A percentile compares a stretch with the other conserved stretches of the same genome.
Conservation (phyloP, 2,113 vertebrate species). For the Engraulis encrasicolus region DNA sequence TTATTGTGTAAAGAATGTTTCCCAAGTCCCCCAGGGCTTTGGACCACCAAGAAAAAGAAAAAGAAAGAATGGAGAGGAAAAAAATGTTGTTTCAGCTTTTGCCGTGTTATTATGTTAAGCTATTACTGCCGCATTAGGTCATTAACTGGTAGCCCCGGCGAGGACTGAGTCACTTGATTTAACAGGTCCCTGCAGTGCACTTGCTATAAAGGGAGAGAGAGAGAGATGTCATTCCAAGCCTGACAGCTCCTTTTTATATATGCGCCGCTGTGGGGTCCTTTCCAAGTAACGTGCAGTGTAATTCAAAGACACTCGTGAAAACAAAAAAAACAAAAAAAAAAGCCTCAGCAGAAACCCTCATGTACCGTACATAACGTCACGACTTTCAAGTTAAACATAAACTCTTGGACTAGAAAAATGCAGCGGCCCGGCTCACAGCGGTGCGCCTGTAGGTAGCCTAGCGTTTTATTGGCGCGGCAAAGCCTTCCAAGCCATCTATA, state of each 20-base stretch:
- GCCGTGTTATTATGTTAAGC: constrained; percentile 25
- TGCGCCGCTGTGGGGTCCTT: background rate
- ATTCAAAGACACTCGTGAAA: background rate
- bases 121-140: background rate
- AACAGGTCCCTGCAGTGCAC: background rate
- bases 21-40: background rate
- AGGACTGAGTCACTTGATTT: constrained; percentile 13
- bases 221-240: constrained; percentile 19
- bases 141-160: constrained; percentile 12
- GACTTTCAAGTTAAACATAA: constrained; percentile 11
- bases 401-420: background rate
- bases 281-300: background rate
- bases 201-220: constrained; percentile 21
- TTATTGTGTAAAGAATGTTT: background rate
- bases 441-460: background rate
- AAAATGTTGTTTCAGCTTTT: background rate
- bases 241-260: background rate
- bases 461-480: background rate
- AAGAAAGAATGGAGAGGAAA: no score
- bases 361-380: constrained; percentile 10
- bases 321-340: no score
- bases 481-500: background rate
- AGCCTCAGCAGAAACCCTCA: constrained; percentile 6
- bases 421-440: background rate
- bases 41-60: constrained; percentile 15